Percentiles rank a stretch among this genome's conserved stretches.
These are phyloP conservation scores for Pachyuromys duprasi DNA, from an alignment of 2,797 vertebrate species.

Conservation along the genomic window DNA sequence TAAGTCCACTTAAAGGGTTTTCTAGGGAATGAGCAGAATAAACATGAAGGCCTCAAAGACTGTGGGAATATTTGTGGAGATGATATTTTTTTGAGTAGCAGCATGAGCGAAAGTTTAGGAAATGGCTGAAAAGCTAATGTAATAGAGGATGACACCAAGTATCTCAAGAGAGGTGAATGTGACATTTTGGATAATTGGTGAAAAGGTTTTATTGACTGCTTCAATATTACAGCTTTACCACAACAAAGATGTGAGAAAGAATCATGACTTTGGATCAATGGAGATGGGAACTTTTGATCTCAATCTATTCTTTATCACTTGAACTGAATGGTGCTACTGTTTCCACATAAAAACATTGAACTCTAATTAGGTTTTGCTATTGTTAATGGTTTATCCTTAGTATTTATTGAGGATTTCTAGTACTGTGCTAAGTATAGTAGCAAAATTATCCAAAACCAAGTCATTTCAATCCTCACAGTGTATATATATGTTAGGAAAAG, in stretches of 20 bases:
- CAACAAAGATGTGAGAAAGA: conserved; percentile 18
- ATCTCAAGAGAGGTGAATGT: not conserved
- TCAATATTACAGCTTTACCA: conserved; percentile 11
- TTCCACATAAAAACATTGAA: not conserved
- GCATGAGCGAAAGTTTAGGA: not conserved
- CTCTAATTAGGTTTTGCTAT: not conserved
- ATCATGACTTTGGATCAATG: conserved; percentile 33
- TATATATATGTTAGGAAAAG: not conserved
- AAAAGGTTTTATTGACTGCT: conserved; percentile 16
- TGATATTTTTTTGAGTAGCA: conserved; percentile 12
- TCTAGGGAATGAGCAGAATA: conserved; percentile 52
- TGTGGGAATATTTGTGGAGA: not conserved
- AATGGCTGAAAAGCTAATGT: conserved; percentile 23
- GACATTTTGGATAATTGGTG: conserved; percentile 22
- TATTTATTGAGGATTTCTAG: conserved; percentile 10
- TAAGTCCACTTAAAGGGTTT: conserved; percentile 22
- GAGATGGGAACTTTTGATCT: not conserved
- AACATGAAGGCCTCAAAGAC: not conserved
- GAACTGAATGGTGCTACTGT: not conserved
- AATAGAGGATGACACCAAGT: not conserved
- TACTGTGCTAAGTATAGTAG: not conserved
- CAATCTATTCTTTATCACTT: not conserved
- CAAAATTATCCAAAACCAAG: not conserved
- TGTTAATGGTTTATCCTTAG: conserved; percentile 8
- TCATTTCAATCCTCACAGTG: not conserved